These are phyloP conservation scores for Dinomys branickii DNA, from an alignment of 2,113 vertebrate genomes.

Conservation along the genomic window DNA sequence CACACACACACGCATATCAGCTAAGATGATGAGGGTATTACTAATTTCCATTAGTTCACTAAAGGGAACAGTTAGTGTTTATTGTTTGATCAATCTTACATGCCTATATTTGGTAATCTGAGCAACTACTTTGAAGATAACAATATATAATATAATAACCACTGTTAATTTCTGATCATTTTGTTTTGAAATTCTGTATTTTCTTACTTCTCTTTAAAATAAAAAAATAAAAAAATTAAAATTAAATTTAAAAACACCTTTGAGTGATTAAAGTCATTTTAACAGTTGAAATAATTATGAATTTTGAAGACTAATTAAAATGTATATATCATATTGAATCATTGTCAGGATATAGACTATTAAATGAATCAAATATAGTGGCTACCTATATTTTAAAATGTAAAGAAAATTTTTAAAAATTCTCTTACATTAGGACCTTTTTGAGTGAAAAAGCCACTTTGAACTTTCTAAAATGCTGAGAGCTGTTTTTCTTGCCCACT, in stretches of 20 bases:
- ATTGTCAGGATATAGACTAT: not conserved
- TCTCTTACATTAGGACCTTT: not conserved
- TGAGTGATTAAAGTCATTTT: not conserved
- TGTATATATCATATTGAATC: not conserved
- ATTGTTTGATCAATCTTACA: too few species aligned
- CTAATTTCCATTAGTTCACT: too few species aligned
- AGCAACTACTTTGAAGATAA: too few species aligned
- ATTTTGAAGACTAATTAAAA: constrained; percentile 29
- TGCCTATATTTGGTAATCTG: too few species aligned
- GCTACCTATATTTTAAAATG: not conserved
- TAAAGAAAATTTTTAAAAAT: not conserved
- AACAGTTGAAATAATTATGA: not conserved
- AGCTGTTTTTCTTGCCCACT: not conserved
- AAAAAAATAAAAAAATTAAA: too few species aligned
- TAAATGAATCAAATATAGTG: not conserved
- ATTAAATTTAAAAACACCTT: not conserved
- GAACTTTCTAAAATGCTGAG: constrained; percentile 19
- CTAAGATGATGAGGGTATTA: too few species aligned
- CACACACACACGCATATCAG: too few species aligned
- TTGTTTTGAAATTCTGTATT: too few species aligned
- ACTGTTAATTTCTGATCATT: too few species aligned
- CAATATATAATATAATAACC: too few species aligned
- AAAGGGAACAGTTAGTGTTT: too few species aligned
- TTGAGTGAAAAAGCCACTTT: not conserved
- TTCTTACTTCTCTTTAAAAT: too few species aligned